Percentiles rank a stretch among this genome's conserved stretches.
phyloP scores from a whole-genome alignment of 1,140 invertebrate genomes.

The Bombus affinis region DNA sequence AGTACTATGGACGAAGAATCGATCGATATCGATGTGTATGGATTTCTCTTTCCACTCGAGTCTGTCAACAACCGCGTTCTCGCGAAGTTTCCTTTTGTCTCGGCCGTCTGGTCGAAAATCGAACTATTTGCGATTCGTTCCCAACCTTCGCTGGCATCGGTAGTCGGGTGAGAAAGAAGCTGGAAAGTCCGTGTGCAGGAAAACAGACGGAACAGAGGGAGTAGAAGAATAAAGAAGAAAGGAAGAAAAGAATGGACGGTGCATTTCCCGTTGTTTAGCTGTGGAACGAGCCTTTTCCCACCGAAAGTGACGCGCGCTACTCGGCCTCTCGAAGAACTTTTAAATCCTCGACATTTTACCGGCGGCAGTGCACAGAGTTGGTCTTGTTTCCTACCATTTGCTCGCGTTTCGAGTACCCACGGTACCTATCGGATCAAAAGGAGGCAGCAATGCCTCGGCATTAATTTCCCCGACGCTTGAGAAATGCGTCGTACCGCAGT shows the following conservation, averaged over 20 bases:
- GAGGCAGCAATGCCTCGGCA: conserved; percentile 19
- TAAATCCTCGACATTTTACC: conserved; percentile 61
- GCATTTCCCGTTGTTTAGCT: conserved; percentile 57
- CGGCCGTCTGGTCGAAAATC: conserved; percentile 56
- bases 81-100: conserved; percentile 58
- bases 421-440: conserved; percentile 34
- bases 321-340: conserved; percentile 58
- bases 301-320: background rate
- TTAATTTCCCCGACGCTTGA: conserved; percentile 31
- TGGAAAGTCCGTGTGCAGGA: background rate
- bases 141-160: conserved; percentile 11
- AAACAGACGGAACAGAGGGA: background rate
- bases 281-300: conserved; percentile 7
- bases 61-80: conserved; percentile 54
- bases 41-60: conserved; percentile 51
- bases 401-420: conserved; percentile 25
- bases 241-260: conserved; percentile 19
- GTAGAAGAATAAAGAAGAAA: background rate
- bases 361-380: background rate
- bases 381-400: conserved; percentile 36
- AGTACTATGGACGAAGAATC: conserved; percentile 45
- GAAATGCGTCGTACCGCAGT: background rate
- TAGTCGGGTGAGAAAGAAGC: background rate
- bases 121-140: conserved; percentile 65
- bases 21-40: conserved; percentile 63